Evolutionary conservation across 2,888 invertebrate genomes (phyloP).

Genomic region (Torymus aiolomorphi): DNA sequence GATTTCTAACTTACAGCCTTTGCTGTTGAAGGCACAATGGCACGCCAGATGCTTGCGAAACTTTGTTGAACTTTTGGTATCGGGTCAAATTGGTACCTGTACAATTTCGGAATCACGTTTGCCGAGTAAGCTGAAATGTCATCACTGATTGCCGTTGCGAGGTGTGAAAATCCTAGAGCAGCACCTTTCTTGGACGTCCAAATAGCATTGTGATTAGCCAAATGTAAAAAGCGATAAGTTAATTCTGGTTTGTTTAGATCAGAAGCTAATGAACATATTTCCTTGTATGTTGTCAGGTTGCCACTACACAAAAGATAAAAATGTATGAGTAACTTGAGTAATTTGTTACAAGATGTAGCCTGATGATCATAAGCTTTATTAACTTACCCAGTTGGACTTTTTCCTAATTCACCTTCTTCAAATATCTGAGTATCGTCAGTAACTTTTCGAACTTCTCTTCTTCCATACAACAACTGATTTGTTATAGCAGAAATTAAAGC

Average conservation of each 20-base stretch:
- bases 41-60: slow-evolving; percentile 96
- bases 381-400: slow-evolving; percentile 88
- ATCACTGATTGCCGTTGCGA: slow-evolving; percentile 78
- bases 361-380: background rate
- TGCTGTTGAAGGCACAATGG: slow-evolving; percentile 89
- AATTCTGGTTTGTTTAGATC: slow-evolving; percentile 96
- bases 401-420: slow-evolving; percentile 91
- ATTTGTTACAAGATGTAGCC: background rate
- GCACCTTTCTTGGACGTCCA: slow-evolving; percentile 98
- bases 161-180: slow-evolving; percentile 93
- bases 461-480: slow-evolving; percentile 89
- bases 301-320: slow-evolving; percentile 69
- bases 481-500: slow-evolving; percentile 87
- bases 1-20: slow-evolving; percentile 81
- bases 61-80: slow-evolving; percentile 93
- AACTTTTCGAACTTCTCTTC: slow-evolving; percentile 84
- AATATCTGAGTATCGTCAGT: slow-evolving; percentile 86
- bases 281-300: slow-evolving; percentile 94
- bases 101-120: slow-evolving; percentile 91
- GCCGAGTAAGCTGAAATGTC: slow-evolving; percentile 88
- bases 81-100: slow-evolving; percentile 93
- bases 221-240: slow-evolving; percentile 96
- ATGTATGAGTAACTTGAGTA: background rate
- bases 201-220: slow-evolving; percentile 94
- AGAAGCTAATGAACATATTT: slow-evolving; percentile 93